Evolutionary conservation across 2,113 vertebrate genomes (phyloP).

Genomic region (Otus sunia): DNA sequence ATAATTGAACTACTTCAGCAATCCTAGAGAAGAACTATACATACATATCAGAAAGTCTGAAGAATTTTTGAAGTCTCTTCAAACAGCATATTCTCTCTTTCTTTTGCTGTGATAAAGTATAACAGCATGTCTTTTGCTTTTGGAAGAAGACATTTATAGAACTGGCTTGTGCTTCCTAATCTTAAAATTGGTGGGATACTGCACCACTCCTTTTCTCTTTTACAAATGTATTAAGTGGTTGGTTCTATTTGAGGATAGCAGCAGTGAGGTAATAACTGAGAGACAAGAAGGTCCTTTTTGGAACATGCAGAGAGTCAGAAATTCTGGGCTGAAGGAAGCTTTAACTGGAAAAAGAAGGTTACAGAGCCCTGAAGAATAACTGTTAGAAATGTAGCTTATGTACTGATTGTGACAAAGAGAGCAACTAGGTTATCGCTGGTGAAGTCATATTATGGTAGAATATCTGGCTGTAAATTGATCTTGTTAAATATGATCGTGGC

Average conservation of each 20-base stretch:
- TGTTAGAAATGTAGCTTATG: not conserved
- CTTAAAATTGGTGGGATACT: not conserved
- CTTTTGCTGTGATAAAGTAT: not conserved
- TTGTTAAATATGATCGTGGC: not conserved
- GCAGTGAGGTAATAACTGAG: not conserved
- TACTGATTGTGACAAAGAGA: not conserved
- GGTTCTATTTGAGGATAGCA: not conserved
- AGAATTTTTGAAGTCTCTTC: not conserved
- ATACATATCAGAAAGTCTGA: not conserved
- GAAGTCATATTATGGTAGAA: not conserved
- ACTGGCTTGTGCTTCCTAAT: not conserved
- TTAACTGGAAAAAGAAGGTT: not conserved
- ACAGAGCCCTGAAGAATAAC: not conserved
- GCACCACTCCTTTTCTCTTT: not conserved
- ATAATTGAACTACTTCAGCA: not conserved
- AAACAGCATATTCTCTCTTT: not conserved
- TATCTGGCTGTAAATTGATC: not conserved
- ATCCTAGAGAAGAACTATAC: not conserved
- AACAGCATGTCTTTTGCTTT: not conserved
- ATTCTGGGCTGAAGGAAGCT: not conserved
- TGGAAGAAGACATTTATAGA: not conserved
- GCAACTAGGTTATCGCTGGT: not conserved
- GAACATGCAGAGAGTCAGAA: not conserved
- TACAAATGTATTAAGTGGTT: not conserved
- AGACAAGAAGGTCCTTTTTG: not conserved